Evolutionary conservation across 2,888 invertebrate genomes (phyloP).

Genomic region (Proisotoma minuta): DNA sequence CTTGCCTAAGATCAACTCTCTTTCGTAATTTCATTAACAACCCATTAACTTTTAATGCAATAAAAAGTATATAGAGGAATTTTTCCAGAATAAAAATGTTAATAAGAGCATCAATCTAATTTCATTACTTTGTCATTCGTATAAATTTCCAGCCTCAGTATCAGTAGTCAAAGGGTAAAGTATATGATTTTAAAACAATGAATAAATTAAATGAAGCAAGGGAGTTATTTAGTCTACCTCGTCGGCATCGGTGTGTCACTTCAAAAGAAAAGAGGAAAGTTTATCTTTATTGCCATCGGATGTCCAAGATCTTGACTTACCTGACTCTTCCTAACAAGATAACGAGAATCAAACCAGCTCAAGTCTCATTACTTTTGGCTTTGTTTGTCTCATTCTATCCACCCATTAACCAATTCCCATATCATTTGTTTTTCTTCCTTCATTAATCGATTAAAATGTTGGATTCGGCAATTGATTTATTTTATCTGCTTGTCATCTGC

Average conservation of each 20-base stretch:
- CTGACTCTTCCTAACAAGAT: too few species aligned
- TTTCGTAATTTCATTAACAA: too few species aligned
- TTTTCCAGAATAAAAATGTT: too few species aligned
- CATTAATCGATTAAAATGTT: constrained; percentile 18
- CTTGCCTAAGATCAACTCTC: too few species aligned
- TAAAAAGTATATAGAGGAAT: too few species aligned
- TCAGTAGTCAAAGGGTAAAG: background rate
- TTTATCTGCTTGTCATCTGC: too few species aligned
- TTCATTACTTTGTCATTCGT: background rate
- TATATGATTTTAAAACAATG: background rate
- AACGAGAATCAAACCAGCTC: too few species aligned
- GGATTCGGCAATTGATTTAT: too few species aligned
- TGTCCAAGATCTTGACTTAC: background rate
- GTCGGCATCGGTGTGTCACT: constrained; percentile 15
- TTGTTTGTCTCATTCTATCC: too few species aligned
- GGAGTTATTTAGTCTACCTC: background rate
- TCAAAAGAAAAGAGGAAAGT: constrained; percentile 8
- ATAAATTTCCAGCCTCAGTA: background rate
- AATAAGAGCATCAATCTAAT: background rate
- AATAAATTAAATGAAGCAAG: background rate
- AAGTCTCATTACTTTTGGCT: too few species aligned
- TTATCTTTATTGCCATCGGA: constrained; percentile 18
- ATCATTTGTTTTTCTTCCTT: constrained; percentile 8
- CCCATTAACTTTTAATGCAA: too few species aligned
- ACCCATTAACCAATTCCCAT: background rate